Evolutionary conservation across 2,888 invertebrate genomes (phyloP), one percentile per base, ranked within the genome.

Genomic region (Hypomecis atomaria): DNA sequence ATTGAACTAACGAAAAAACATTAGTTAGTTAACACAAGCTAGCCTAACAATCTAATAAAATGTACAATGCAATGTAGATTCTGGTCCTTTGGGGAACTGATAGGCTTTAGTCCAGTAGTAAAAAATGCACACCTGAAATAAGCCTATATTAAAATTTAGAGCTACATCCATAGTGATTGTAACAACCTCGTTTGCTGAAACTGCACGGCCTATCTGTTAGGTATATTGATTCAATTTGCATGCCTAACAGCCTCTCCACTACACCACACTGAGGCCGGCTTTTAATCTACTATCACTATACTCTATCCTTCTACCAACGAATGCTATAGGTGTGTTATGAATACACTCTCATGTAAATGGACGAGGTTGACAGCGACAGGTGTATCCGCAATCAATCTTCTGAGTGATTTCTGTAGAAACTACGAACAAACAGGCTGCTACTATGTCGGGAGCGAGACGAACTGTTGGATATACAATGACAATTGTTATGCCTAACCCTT

Each of bases 301-400:
- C 11, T 10, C 8, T 48, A 48, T 36, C n/a, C 4, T 48, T 34
- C 48, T 34, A 45, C 44, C 13, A 36, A 11, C 23, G 13, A 36
- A 33, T 13, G n/a, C n/a, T n/a, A 42, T 34, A 37, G 37, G 13
- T 37, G 33, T 45, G 54, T 55, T 56, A 44, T 49, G 55, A 55
- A 49, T 54, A 36, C 54, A 8, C 56, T 44, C 47, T 57, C 56
- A 67, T 68, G 67, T 70, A 71, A 73, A 73, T 71, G 71, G 54
- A 38, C 54, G 59, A 67, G 43, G 40, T 63, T 64, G 64, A 56
- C 55, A 36, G 47, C 59, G 78, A 74, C 75, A 78, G 70, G 69
- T 75, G 73, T 74, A 70, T 73, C 73, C 73, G 71, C 72, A 69
- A 78, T 78, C 74, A 77, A 77, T 79, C 74, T 72, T 71, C 45